A percentile compares a stretch with the other conserved stretches of the same genome.
Conservation (phyloP, 2,113 vertebrate species). For the Thamnophis sirtalis region DNA sequence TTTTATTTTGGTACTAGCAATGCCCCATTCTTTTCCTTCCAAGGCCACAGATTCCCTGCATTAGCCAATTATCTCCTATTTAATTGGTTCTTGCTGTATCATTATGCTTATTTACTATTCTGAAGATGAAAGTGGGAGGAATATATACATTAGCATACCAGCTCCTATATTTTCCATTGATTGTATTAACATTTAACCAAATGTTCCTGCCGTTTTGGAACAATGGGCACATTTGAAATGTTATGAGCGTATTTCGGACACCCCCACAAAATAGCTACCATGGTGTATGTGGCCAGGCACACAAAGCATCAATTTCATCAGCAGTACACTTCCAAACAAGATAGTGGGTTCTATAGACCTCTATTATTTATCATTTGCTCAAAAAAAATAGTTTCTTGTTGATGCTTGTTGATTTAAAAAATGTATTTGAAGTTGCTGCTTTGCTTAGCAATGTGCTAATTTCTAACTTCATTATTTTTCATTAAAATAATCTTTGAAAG, state of each 20-base stretch:
- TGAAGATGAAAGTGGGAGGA: not conserved
- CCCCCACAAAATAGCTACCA: not conserved
- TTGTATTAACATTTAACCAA: not conserved
- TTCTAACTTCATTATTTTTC: not conserved
- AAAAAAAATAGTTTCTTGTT: not conserved
- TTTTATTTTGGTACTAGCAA: conserved; percentile 4
- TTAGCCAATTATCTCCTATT: conserved; percentile 1
- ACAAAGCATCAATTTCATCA: not conserved
- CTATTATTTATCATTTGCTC: not conserved
- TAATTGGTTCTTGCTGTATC: not conserved
- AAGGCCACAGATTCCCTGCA: not conserved
- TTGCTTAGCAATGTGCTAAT: not conserved
- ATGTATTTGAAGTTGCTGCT: not conserved
- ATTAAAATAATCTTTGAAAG: not conserved
- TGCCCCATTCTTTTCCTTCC: not conserved
- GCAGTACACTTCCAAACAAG: not conserved
- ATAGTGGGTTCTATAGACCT: not conserved
- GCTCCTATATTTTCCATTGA: not conserved
- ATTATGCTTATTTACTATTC: not conserved
- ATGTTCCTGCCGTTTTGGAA: not conserved
- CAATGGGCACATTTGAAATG: not conserved
- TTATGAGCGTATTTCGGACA: not conserved
- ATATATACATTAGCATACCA: not conserved
- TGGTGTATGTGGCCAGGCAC: not conserved
- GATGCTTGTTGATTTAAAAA: not conserved